These are phyloP conservation scores for Piezodorus guildinii DNA, from an alignment of 1,140 invertebrate species.

Conservation along the genomic window DNA sequence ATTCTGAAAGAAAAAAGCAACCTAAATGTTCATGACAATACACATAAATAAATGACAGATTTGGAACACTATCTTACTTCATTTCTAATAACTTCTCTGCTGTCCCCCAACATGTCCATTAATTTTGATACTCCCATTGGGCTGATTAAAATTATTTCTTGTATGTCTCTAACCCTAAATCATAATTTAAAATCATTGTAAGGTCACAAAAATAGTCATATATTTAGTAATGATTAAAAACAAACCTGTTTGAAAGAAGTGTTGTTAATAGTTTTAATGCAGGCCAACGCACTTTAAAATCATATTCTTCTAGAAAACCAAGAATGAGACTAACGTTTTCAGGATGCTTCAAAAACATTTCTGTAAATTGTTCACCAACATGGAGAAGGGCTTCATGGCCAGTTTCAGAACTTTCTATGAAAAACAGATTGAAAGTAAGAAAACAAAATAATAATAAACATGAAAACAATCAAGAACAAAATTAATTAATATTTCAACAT, in stretches of 20 bases:
- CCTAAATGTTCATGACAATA: background rate
- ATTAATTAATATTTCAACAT: too few species aligned
- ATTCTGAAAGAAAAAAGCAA: background rate
- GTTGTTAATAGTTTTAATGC: slow-evolving; percentile 74
- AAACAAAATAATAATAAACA: too few species aligned
- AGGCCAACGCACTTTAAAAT: slow-evolving; percentile 82
- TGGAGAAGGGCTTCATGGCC: slow-evolving; percentile 35
- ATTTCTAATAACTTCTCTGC: slow-evolving; percentile 91
- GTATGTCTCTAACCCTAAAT: slow-evolving; percentile 69
- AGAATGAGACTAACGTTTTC: slow-evolving; percentile 79
- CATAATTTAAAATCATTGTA: background rate
- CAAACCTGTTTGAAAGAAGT: slow-evolving; percentile 55
- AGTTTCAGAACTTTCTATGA: slow-evolving; percentile 34
- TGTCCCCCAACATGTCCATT: slow-evolving; percentile 90
- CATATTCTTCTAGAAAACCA: slow-evolving; percentile 86
- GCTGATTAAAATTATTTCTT: slow-evolving; percentile 87
- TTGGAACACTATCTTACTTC: slow-evolving; percentile 49
- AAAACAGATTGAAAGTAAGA: slow-evolving; percentile 20
- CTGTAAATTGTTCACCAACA: slow-evolving; percentile 89
- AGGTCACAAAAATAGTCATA: background rate
- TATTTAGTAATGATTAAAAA: background rate
- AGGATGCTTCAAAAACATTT: slow-evolving; percentile 90
- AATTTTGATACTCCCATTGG: slow-evolving; percentile 96
- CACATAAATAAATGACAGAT: background rate
- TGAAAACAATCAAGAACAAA: too few species aligned